A percentile compares a stretch with the other conserved stretches of the same genome.
Conservation (phyloP, 2,113 vertebrate species). For the Carassius gibelio region DNA sequence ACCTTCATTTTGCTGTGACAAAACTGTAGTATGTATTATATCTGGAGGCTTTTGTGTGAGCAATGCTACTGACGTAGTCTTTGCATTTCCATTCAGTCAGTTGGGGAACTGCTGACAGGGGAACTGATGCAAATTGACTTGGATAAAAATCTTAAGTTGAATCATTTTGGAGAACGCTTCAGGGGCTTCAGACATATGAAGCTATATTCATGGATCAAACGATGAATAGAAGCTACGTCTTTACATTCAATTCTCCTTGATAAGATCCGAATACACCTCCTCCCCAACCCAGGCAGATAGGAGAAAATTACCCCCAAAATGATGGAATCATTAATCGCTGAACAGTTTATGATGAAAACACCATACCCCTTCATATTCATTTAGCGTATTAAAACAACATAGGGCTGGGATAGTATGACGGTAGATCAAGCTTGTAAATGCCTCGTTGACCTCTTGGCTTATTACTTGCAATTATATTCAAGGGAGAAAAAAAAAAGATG, state of each 20-base stretch:
- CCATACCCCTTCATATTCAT: slow-evolving; percentile 53
- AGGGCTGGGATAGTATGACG: slow-evolving; percentile 38
- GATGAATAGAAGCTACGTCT: slow-evolving; percentile 40
- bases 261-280: slow-evolving; percentile 41
- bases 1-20: not conserved
- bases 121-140: slow-evolving; percentile 43
- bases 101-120: slow-evolving; percentile 3
- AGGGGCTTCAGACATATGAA: slow-evolving; percentile 21
- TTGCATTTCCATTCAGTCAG: slow-evolving; percentile 11
- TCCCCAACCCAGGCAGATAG: not conserved
- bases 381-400: slow-evolving; percentile 47
- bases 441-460: slow-evolving; percentile 51
- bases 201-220: slow-evolving; percentile 44
- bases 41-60: not conserved
- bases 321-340: slow-evolving; percentile 37
- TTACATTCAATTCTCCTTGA: slow-evolving; percentile 36
- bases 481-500: slow-evolving; percentile 34
- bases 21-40: slow-evolving; percentile 7
- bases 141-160: slow-evolving; percentile 51
- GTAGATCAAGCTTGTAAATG: slow-evolving; percentile 50
- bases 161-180: slow-evolving; percentile 40
- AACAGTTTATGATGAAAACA: slow-evolving; percentile 33
- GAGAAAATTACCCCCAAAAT: slow-evolving; percentile 26
- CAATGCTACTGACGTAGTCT: not conserved
- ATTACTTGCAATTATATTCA: slow-evolving; percentile 50